Percentiles rank a stretch among this genome's conserved stretches.
Conservation (phyloP, 2,888 invertebrate genomes). For the Cataglyphis rosenhaueri region DNA sequence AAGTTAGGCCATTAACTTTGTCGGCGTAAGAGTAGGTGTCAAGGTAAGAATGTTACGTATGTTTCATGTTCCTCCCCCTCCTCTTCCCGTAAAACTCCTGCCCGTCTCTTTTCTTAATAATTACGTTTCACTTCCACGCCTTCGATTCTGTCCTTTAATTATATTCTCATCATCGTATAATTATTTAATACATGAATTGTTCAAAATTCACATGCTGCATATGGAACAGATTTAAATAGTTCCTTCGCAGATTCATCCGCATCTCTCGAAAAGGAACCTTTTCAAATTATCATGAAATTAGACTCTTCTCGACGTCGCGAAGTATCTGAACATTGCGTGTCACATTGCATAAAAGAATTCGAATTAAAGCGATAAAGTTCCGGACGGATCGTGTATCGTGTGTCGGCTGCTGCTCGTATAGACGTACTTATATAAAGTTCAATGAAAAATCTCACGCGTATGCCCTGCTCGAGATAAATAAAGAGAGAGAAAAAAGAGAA, state of each 20-base stretch:
- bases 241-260: neutral
- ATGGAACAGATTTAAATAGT: neutral
- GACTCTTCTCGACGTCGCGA: neutral
- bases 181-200: too few species aligned
- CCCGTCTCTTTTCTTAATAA: neutral
- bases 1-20: slow-evolving; percentile 71
- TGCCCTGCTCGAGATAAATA: neutral
- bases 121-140: slow-evolving; percentile 23
- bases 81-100: neutral
- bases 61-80: neutral
- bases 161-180: neutral
- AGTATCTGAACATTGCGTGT: slow-evolving; percentile 38
- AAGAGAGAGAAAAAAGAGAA: slow-evolving; percentile 8
- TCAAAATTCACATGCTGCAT: neutral
- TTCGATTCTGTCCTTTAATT: slow-evolving; percentile 20
- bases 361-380: slow-evolving; percentile 52
- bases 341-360: slow-evolving; percentile 61
- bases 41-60: slow-evolving; percentile 61
- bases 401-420: slow-evolving; percentile 43
- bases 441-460: slow-evolving; percentile 31
- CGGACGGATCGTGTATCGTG: slow-evolving; percentile 47
- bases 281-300: slow-evolving; percentile 35
- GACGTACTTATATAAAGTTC: slow-evolving; percentile 49
- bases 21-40: slow-evolving; percentile 62
- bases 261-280: slow-evolving; percentile 1